phyloP scores from a whole-genome alignment of 2,113 vertebrate genomes.

The Pangasianodon hypophthalmus region DNA sequence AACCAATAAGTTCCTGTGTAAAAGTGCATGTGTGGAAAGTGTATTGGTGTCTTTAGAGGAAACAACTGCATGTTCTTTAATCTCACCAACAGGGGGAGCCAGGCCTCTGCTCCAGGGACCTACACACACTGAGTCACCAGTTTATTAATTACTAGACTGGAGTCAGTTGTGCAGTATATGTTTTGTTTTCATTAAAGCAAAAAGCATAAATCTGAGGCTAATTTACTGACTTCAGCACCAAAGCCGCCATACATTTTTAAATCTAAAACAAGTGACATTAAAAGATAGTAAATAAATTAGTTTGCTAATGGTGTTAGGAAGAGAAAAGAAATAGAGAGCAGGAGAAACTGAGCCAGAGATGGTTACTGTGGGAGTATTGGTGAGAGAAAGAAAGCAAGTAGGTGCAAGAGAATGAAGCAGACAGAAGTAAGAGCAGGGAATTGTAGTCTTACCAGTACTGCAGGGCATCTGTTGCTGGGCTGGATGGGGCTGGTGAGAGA shows the following conservation, averaged over 20 bases:
- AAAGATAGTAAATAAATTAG: conserved; percentile 34
- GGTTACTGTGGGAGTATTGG: conserved; percentile 3
- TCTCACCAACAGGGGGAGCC: conserved; percentile 69
- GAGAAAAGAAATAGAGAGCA: neutral
- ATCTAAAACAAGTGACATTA: conserved; percentile 49
- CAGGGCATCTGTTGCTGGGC: conserved; percentile 86
- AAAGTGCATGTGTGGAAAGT: neutral
- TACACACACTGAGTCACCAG: neutral
- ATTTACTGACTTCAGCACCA: conserved; percentile 58
- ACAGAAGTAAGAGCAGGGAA: neutral
- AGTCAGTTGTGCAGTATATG: conserved; percentile 51
- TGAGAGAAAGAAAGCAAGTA: neutral
- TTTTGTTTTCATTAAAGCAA: conserved; percentile 70
- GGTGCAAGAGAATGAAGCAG: neutral
- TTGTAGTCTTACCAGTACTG: conserved; percentile 80
- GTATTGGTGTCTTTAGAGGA: neutral
- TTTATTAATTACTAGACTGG: neutral
- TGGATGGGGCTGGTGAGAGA: conserved; percentile 73
- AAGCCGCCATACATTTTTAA: conserved; percentile 48
- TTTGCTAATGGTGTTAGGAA: neutral
- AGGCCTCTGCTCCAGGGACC: conserved; percentile 50
- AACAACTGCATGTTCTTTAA: neutral
- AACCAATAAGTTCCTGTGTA: neutral
- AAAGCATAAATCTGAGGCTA: conserved; percentile 60
- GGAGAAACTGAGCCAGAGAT: neutral